Evolutionary conservation across 2,113 vertebrate genomes (phyloP).

Genomic region (Regulus satrapa): DNA sequence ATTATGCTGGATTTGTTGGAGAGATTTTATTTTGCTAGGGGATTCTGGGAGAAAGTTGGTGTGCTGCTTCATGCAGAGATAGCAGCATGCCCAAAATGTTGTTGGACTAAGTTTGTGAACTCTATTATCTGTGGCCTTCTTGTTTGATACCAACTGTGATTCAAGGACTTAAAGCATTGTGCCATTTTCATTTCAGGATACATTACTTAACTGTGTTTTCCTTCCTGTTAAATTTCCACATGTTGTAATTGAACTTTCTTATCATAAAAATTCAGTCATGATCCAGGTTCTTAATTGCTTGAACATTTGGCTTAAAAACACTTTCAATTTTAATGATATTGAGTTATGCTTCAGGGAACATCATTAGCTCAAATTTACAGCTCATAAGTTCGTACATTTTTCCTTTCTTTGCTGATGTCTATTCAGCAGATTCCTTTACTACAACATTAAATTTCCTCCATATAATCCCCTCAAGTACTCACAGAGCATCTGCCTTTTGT

Average conservation of each 20-base stretch:
- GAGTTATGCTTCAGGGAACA: neutral
- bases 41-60: neutral
- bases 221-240: neutral
- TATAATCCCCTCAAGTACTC: neutral
- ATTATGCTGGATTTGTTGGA: neutral
- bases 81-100: neutral
- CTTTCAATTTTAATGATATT: neutral
- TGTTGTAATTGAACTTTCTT: neutral
- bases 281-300: neutral
- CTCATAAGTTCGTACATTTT: neutral
- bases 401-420: neutral
- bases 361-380: neutral
- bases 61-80: neutral
- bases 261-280: neutral
- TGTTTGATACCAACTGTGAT: neutral
- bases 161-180: neutral
- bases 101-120: neutral
- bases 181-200: neutral
- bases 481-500: neutral
- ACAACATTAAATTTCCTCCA: neutral
- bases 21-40: neutral
- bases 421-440: neutral
- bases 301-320: neutral
- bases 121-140: neutral
- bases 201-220: neutral